Percentiles rank a stretch among this genome's conserved stretches.
phyloP scores from a whole-genome alignment of 2,797 vertebrate genomes.

The Paedocypris micromegethes region DNA sequence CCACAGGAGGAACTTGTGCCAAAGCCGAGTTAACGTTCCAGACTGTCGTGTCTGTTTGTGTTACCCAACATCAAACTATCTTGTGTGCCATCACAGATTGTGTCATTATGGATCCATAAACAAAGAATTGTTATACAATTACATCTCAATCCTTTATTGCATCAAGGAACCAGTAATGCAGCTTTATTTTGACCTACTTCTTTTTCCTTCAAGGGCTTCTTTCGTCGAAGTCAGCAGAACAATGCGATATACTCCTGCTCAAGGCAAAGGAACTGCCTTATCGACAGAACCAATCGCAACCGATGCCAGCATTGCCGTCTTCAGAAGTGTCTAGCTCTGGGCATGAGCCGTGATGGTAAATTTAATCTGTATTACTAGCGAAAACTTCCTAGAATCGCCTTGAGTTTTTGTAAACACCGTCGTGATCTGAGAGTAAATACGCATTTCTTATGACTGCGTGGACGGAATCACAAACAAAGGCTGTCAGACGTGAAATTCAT shows the following conservation, averaged over 20 bases:
- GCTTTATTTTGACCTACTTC: not conserved
- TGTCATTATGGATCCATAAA: not conserved
- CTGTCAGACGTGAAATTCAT: not conserved
- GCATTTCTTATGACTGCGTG: not conserved
- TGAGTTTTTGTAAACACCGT: slow-evolving; percentile 1
- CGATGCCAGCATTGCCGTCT: slow-evolving; percentile 91
- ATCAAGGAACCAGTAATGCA: not conserved
- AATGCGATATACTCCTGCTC: slow-evolving; percentile 90
- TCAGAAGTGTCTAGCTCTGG: slow-evolving; percentile 87
- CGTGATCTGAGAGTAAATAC: not conserved
- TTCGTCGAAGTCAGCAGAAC: slow-evolving; percentile 89
- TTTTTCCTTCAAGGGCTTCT: slow-evolving; percentile 75
- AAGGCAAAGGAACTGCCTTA: slow-evolving; percentile 85
- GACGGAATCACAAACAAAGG: not conserved
- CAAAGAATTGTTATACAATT: not conserved
- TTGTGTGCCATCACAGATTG: slow-evolving; percentile 5
- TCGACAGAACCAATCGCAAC: slow-evolving; percentile 90
- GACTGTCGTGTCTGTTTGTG: not conserved
- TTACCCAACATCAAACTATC: slow-evolving; percentile 2
- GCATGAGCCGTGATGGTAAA: slow-evolving; percentile 92
- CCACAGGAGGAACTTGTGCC: not conserved
- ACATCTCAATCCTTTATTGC: not conserved
- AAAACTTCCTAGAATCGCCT: not conserved
- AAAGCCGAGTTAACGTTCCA: slow-evolving; percentile 10
- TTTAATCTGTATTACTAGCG: not conserved